Base-by-base conservation (phyloP, 2,113 vertebrate genomes). In the Anarrhichthys ocellatus region DNA sequence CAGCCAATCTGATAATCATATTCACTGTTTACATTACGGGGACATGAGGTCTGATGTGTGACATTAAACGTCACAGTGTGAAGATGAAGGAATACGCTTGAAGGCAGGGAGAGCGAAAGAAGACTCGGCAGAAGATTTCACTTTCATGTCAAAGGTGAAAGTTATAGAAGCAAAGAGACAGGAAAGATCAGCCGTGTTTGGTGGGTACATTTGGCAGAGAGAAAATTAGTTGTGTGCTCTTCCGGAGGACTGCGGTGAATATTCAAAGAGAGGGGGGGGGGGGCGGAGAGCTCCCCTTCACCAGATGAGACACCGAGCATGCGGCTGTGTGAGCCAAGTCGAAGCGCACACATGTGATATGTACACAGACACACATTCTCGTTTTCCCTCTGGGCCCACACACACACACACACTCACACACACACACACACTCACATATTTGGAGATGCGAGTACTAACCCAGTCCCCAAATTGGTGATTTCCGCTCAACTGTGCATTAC, bases 161-260 rank as follows among this genome's bases (percentile, higher is more conserved):
- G 76, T 79, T 56, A 10, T 58, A 58, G 71, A 82, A 38, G 69
- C 6, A 59, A 29, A 82, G 66, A 13, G 52, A 65, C 6, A 1
- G 58, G 29, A 15, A 66, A 32, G 81, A 87, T 84, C 70, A 73
- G 79, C 15, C 34, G 70, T 64, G 85, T 79, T 93, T 86, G 85
- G 59, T 63, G 71, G 87, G 77, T 83, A 91, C 86, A 90, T 90
- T 87, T 87, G 79, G 63, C 67, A 81, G 59, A 59, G 80, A 36
- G 44, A 89, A 91, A 82, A 90, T 90, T 18, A 93, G 92, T 90
- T 83, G 46, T 52, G 9, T 84, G 78, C 79, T 91, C 36, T 78
- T 80, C 70, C 63, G 52, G 24, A 87, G 85, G 78, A 74, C 36
- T 17, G 54, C 48, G 40, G 92, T 94, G 82, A 91, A 94, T 94